These are phyloP conservation scores for Novumbra hubbsi DNA, from an alignment of 2,797 vertebrate genomes.

Conservation along the genomic window DNA sequence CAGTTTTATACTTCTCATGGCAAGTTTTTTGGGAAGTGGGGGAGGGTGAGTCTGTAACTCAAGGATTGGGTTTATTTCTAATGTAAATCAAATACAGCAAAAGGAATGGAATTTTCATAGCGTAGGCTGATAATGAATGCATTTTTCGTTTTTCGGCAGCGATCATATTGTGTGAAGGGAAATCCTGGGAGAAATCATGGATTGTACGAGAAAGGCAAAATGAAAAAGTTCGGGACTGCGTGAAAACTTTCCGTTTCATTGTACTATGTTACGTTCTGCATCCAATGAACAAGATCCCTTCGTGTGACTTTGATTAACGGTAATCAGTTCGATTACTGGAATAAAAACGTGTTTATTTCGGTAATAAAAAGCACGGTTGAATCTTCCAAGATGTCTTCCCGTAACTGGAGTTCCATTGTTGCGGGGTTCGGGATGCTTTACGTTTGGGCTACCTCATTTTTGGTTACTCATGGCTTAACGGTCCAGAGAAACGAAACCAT, in stretches of 20 bases:
- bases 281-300: slow-evolving; percentile 17
- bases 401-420: slow-evolving; percentile 70
- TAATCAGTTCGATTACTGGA: slow-evolving; percentile 8
- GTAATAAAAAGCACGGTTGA: slow-evolving; percentile 25
- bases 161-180: slow-evolving; percentile 27
- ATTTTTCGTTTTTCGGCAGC: neutral
- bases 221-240: slow-evolving; percentile 53
- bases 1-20: slow-evolving; percentile 73
- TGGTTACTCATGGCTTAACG: slow-evolving; percentile 48
- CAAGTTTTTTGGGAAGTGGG: slow-evolving; percentile 56
- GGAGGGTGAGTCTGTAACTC: slow-evolving; percentile 60
- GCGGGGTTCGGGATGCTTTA: slow-evolving; percentile 67
- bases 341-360: neutral
- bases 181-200: slow-evolving; percentile 24
- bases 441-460: slow-evolving; percentile 56
- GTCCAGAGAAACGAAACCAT: slow-evolving; percentile 69
- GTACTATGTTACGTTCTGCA: slow-evolving; percentile 31
- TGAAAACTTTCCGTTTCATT: slow-evolving; percentile 39
- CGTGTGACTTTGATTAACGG: neutral
- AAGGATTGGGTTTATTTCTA: slow-evolving; percentile 41
- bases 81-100: neutral
- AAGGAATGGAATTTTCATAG: neutral
- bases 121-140: neutral
- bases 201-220: slow-evolving; percentile 41
- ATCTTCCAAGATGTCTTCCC: slow-evolving; percentile 76